Evolutionary conservation across 2,888 invertebrate genomes (phyloP), one percentile per base, ranked within the genome.

Genomic region (Pyrgus malvae): DNA sequence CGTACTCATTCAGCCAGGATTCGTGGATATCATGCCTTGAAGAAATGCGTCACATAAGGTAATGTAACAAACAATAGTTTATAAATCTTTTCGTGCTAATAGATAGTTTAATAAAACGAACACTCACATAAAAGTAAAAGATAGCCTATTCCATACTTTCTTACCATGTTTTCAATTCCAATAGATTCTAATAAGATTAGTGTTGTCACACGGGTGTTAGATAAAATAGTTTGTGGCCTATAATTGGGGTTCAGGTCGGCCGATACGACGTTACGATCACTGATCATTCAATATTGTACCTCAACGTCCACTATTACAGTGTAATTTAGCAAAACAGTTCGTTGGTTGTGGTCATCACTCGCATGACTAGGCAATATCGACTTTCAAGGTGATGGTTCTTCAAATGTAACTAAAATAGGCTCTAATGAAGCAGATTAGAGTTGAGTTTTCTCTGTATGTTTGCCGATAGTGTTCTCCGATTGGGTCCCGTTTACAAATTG

Each of bases 221-320:
- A 87, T 87, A 87, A 88, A 89, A 88, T 87, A 88, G 87, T 88
- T 88, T 87, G 87, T 86, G 88, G 88, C 75, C 87, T 85, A 88
- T 89, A 89, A 88, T 87, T 88, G 88, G 80, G 83, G 83, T 80
- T 75, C 80, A 75, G 74, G 72, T 69, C 76, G 71, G 68, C 60
- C 68, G 69, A 55, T 55, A 48, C 55, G 48, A 55, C 19, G 33
- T 35, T 7, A n/a, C n/a, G 7, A 9, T 1, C 29, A 3, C n/a
- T 33, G 33, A 17, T 25, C 35, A 31, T 42, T 8, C 17, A 8
- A 48, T 27, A 55, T 35, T 19, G 23, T 2, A 46, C 53, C 53
- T 9, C 40, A 40, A 9, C 9, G 27, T n/a, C 14, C 12, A 19
- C 12, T 16, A 12, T 40, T 64, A 78, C 64, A 69, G 80, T 68